Percentiles rank a stretch among this genome's conserved stretches.
phyloP scores from a whole-genome alignment of 2,113 vertebrate genomes.

The Theristicus caerulescens region DNA sequence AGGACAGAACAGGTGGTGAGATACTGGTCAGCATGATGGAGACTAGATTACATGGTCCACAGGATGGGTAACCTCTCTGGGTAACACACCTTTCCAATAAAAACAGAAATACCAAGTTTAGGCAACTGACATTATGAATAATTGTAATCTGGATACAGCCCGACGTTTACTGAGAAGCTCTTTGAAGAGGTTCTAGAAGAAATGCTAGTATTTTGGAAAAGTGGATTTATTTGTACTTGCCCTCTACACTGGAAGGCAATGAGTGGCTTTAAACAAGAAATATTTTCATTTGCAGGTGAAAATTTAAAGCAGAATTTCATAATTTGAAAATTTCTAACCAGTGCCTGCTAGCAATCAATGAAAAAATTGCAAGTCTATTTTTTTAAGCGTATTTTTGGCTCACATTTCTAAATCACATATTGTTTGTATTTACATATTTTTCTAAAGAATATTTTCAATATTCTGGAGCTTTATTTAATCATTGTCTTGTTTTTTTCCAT shows the following conservation, averaged over 20 bases:
- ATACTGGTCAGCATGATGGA: not conserved
- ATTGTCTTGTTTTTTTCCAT: conserved; percentile 34
- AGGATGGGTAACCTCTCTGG: rapidly evolving
- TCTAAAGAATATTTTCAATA: conserved; percentile 49
- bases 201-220: not conserved
- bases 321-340: not conserved
- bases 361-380: conserved; percentile 50
- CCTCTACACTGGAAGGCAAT: not conserved
- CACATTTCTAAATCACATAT: conserved; percentile 42
- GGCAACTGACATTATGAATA: not conserved
- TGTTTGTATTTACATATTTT: conserved; percentile 65
- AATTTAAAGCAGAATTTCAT: not conserved
- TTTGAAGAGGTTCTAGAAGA: not conserved
- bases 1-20: not conserved
- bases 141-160: not conserved
- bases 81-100: not conserved
- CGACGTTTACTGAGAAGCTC: not conserved
- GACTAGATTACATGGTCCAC: rapidly evolving
- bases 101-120: not conserved
- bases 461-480: conserved; percentile 48
- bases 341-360: conserved; percentile 23
- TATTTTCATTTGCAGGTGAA: not conserved
- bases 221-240: not conserved
- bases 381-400: conserved; percentile 49
- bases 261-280: not conserved